Base-by-base conservation (phyloP, 2,888 invertebrate species). In the Tenthredo distinguenda region DNA sequence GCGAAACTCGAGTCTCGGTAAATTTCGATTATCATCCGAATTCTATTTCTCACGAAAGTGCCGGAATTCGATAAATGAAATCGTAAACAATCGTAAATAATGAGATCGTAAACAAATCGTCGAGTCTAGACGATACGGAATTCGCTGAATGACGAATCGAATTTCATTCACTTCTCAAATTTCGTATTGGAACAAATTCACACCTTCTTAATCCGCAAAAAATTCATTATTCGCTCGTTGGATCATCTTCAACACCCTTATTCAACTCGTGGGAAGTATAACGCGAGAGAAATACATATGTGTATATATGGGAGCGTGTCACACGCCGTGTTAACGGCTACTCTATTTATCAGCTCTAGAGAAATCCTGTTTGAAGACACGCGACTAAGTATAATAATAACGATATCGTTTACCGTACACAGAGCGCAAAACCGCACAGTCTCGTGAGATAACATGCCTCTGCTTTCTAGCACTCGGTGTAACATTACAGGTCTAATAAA, bases 241-340 rank as follows among this genome's bases (percentile, higher is more conserved):
- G 40, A 6, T 72, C 37, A 12, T 37, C 72, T 1, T 40, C n/a
- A n/a, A 37, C 21, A 18, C 40, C 21, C 18, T 40, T 43, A 74
- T 74, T 2, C 5, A 7, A 50, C 15, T 21, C 79, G 62, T 81
- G 79, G 79, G 79, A 81, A 81, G 79, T 81, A 37, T 62, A 58
- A 37, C 58, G 79, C 79, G 79, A 26, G 58, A 62, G 21, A 81
- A 62, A 62, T 40, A 77, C 21, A 50, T 26, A 50, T 47, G 26
- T 76, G 4, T 21, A 26, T 26, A 26, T 26, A 26, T 12, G 7
- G 2, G 10, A 76, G 26, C 15, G 5, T 74, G 43, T 74, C 74
- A n/a, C 21, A 74, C 40, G 47, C 7, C 43, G 21, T 3, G 21
- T 76, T 76, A 47, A 76, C 74, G 74, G 47, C 50, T 47, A 50